phyloP scores from a whole-genome alignment of 23 tunicate species.

The Styela clava region DNA sequence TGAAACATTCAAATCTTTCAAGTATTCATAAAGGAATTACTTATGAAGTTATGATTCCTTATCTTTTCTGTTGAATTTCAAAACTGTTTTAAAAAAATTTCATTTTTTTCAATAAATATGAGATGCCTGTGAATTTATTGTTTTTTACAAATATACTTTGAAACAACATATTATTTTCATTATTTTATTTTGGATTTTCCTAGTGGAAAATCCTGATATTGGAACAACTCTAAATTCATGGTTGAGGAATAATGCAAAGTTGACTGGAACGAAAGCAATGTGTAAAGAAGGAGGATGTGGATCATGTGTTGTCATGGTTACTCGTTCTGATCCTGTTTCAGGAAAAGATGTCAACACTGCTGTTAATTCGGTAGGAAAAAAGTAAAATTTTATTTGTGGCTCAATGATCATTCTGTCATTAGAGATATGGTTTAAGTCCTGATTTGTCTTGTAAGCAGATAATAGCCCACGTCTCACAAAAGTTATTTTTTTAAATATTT shows the following conservation, averaged over 20 bases:
- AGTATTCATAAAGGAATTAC: too few relatives aligned
- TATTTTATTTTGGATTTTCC: neutral
- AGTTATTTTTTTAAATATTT: neutral
- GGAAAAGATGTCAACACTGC: conserved; percentile 20
- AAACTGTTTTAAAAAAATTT: neutral
- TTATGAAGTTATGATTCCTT: too few relatives aligned
- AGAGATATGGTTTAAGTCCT: neutral
- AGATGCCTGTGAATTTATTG: too few relatives aligned
- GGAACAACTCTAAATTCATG: conserved; percentile 38
- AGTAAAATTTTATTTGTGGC: too few relatives aligned
- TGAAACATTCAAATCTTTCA: neutral
- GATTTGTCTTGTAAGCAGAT: neutral
- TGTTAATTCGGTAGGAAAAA: conserved; percentile 52
- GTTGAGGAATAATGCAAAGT: conserved; percentile 49
- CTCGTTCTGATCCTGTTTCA: conserved; percentile 7
- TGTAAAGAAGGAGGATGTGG: conserved; percentile 86
- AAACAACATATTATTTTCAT: neutral
- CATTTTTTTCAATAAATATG: neutral
- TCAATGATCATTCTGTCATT: neutral
- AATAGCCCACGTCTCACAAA: neutral
- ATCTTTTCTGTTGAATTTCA: neutral
- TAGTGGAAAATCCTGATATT: conserved; percentile 32
- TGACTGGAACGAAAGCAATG: conserved; percentile 72
- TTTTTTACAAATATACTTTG: too few relatives aligned
- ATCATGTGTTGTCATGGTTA: conserved; percentile 57